phyloP scores from a whole-genome alignment of 2,888 invertebrate species.

The Oscheius onirici region DNA sequence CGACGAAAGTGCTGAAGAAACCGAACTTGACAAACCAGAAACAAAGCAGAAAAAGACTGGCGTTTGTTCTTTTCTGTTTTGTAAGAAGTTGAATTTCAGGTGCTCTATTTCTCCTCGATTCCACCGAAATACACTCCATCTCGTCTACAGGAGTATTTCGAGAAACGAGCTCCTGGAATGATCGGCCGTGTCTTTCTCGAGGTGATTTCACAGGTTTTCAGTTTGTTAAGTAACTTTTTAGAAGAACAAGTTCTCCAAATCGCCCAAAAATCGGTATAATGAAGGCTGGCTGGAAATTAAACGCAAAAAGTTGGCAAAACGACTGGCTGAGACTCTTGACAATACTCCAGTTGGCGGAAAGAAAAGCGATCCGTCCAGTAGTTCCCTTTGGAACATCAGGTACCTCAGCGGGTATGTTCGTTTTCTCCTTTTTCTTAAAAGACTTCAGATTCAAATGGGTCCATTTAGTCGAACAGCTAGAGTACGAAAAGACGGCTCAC shows the following conservation, averaged over 20 bases:
- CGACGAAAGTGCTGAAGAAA: slow-evolving; percentile 23
- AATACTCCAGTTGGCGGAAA: slow-evolving; percentile 85
- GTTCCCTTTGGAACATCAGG: slow-evolving; percentile 93
- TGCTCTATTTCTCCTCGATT: slow-evolving; percentile 65
- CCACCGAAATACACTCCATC: slow-evolving; percentile 64
- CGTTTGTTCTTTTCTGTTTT: slow-evolving; percentile 26
- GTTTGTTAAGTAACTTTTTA: slow-evolving; percentile 31
- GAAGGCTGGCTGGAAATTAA: slow-evolving; percentile 71
- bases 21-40: slow-evolving; percentile 23
- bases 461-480: slow-evolving; percentile 90
- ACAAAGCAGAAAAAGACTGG: slow-evolving; percentile 52
- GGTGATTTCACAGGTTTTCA: slow-evolving; percentile 37
- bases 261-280: slow-evolving; percentile 41
- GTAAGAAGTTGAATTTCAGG: slow-evolving; percentile 36
- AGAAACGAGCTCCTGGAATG: slow-evolving; percentile 55
- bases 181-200: slow-evolving; percentile 64
- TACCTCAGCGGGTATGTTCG: slow-evolving; percentile 81
- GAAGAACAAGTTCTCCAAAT: slow-evolving; percentile 46
- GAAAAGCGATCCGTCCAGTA: slow-evolving; percentile 87
- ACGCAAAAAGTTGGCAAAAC: slow-evolving; percentile 60
- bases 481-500: slow-evolving; percentile 89
- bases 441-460: slow-evolving; percentile 87
- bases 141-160: slow-evolving; percentile 57
- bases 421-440: not conserved
- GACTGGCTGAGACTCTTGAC: slow-evolving; percentile 75